These are phyloP conservation scores for Athalia rosae DNA, from an alignment of 2,888 invertebrate genomes.

Conservation along the genomic window DNA sequence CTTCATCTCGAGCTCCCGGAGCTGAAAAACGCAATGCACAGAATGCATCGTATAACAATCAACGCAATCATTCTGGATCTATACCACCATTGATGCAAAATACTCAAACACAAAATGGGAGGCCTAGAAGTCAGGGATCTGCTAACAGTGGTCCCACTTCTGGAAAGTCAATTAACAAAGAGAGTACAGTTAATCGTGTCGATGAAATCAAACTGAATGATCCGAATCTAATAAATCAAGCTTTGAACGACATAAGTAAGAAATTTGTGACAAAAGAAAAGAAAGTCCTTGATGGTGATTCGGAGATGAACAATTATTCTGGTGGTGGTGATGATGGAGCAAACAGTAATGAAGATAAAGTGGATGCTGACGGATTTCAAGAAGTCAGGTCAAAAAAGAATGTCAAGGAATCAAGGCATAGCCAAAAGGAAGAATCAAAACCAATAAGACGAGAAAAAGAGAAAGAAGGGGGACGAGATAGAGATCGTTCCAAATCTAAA, in stretches of 20 bases:
- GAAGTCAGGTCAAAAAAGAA: slow-evolving; percentile 89
- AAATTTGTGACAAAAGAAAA: slow-evolving; percentile 64
- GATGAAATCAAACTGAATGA: slow-evolving; percentile 77
- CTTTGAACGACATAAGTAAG: slow-evolving; percentile 73
- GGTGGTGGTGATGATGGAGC: slow-evolving; percentile 71
- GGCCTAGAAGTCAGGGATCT: slow-evolving; percentile 66
- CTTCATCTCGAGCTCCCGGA: slow-evolving; percentile 65
- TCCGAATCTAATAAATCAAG: slow-evolving; percentile 76
- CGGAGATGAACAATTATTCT: slow-evolving; percentile 77
- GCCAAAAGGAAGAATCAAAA: slow-evolving; percentile 55
- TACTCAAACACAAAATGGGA: slow-evolving; percentile 65
- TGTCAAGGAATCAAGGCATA: slow-evolving; percentile 78
- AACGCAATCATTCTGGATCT: slow-evolving; percentile 69
- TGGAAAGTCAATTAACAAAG: slow-evolving; percentile 65
- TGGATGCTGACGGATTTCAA: slow-evolving; percentile 85
- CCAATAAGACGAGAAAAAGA: slow-evolving; percentile 54
- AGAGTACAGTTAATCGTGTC: slow-evolving; percentile 73
- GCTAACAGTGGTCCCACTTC: slow-evolving; percentile 63
- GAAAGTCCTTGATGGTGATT: slow-evolving; percentile 75
- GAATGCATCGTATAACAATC: slow-evolving; percentile 60
- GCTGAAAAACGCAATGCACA: slow-evolving; percentile 67
- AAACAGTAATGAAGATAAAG: slow-evolving; percentile 66
- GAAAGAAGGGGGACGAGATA: slow-evolving; percentile 63
- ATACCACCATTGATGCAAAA: slow-evolving; percentile 66
- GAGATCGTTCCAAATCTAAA: slow-evolving; percentile 70